Evolutionary conservation across 2,888 invertebrate genomes (phyloP), one percentile per base, ranked within the genome.

Genomic region (Stegophylla sp.): DNA sequence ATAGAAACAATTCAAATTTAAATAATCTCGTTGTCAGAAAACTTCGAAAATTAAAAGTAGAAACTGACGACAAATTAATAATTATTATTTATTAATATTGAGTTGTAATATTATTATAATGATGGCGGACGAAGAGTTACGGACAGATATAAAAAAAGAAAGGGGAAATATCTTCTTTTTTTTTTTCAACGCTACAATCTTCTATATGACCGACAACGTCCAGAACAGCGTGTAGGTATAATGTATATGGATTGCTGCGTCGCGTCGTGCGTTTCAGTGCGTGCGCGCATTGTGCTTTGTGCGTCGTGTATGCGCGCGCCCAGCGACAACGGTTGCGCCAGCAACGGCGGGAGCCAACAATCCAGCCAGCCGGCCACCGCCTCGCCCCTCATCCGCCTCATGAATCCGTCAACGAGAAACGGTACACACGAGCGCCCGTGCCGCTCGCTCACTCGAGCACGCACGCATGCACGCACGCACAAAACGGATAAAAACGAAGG

Each of bases 231-330:
- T 20, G 71, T 17, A 23, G 20, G 15, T n/a, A n/a, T n/a, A n/a
- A n/a, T 56, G 56, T 69, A 51, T 69, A 61, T 61, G 69, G 69
- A 69, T 69, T 69, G 69, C 17, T 28, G 4, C 61, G 3, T 5
- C 34, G 28, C 61, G 61, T 28, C 51, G 71, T 53, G 34, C 71
- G 71, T 69, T 51, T n/a, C 71, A 5, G 34, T 34, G 71, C 20
- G 71, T 41, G 56, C 56, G 71, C 28, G 71, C 13, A 17, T 34
- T 20, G 41, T n/a, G 71, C 13, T 10, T 34, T 20, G 41, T 0
- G 53, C 13, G 53, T 71, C 20, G 53, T 9, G 71, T 17, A 20
- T n/a, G 63, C 56, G 53, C 71, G 71, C 53, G 34, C 34, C 28
- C 41, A 53, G 20, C 71, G 51, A 53, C 48, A 26, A 23, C 67